Conservation (phyloP, 2,888 invertebrate species). For the Oeneis ivallda region DNA sequence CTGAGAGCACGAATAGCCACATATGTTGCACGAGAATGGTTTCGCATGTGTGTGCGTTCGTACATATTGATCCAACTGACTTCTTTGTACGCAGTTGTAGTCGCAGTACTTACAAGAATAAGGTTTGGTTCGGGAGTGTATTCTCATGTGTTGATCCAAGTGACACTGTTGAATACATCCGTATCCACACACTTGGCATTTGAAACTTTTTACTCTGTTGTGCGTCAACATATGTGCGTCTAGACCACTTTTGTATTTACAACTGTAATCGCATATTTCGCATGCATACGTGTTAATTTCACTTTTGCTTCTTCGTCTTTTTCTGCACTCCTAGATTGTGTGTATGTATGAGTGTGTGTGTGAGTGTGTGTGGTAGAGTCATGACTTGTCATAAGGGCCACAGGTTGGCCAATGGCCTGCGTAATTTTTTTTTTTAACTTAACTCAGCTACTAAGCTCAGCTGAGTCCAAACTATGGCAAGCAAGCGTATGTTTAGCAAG, state of each 20-base stretch:
- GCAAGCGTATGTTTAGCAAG: background rate
- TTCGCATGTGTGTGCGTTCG: background rate
- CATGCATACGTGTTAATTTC: background rate
- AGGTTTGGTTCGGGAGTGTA: background rate
- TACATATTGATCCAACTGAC: background rate
- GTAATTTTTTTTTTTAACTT: too few relatives aligned
- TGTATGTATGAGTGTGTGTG: too few relatives aligned
- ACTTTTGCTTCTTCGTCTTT: background rate
- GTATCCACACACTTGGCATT: background rate
- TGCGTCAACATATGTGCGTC: background rate
- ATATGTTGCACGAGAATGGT: background rate
- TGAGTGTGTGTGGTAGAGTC: too few relatives aligned
- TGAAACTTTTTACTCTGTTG: background rate
- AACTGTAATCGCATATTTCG: background rate
- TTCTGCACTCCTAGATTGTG: background rate
- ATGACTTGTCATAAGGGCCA: too few relatives aligned
- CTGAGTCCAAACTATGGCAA: background rate
- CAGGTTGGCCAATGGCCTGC: too few relatives aligned
- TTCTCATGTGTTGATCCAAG: background rate
- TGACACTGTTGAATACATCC: background rate
- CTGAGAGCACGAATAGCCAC: background rate
- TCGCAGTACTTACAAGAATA: conserved; percentile 1
- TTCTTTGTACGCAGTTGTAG: background rate
- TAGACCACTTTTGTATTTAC: background rate
- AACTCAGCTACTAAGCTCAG: too few relatives aligned